A percentile compares a stretch with the other conserved stretches of the same genome.
These are phyloP conservation scores for Monochamus alternatus DNA, from an alignment of 2,888 invertebrate genomes.

Conservation along the genomic window DNA sequence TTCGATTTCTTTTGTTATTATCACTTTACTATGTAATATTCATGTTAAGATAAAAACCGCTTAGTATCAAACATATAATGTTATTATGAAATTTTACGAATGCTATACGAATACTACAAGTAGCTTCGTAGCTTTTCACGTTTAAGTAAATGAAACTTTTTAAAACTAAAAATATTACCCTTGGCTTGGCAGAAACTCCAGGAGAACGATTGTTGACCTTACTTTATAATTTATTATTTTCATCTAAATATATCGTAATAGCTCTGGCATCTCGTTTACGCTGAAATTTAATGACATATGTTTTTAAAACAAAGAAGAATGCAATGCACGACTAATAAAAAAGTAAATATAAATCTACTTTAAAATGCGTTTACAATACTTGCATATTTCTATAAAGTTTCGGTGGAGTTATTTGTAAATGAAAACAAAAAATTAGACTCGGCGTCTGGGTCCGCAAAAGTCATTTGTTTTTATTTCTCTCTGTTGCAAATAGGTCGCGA, in stretches of 20 bases:
- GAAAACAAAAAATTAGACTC: not conserved
- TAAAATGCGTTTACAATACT: not conserved
- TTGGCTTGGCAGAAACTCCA: slow-evolving; percentile 16
- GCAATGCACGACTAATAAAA: not conserved
- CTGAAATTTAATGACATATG: slow-evolving; percentile 17
- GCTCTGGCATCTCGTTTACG: slow-evolving; percentile 10
- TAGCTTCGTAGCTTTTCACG: not conserved
- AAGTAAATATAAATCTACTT: not conserved
- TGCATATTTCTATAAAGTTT: not conserved
- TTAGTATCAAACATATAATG: too few species aligned
- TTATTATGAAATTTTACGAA: too few species aligned
- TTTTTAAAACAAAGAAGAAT: not conserved
- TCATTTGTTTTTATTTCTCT: slow-evolving; percentile 13
- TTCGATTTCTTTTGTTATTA: too few species aligned
- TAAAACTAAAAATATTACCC: slow-evolving; percentile 23
- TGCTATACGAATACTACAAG: not conserved
- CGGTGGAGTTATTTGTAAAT: not conserved
- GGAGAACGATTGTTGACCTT: slow-evolving; percentile 26
- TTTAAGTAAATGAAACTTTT: not conserved
- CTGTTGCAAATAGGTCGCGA: slow-evolving; percentile 2
- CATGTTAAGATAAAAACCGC: too few species aligned
- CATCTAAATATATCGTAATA: slow-evolving; percentile 22
- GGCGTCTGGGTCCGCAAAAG: not conserved
- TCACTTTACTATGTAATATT: too few species aligned
- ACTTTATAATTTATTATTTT: slow-evolving; percentile 24